These are phyloP conservation scores for Diachasma alloeum DNA, from an alignment of 1,140 invertebrate species.

Conservation along the genomic window DNA sequence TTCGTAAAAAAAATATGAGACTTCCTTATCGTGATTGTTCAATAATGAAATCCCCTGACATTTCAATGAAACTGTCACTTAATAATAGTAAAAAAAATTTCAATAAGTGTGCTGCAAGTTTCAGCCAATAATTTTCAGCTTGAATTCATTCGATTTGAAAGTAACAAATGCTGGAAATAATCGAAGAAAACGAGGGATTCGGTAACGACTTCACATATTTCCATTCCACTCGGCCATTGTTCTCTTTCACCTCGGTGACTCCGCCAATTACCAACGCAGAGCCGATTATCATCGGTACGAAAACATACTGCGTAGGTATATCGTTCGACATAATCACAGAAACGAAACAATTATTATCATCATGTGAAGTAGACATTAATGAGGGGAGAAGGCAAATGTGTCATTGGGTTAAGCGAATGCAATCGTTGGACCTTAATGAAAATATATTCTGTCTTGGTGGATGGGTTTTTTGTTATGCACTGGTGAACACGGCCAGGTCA, in stretches of 20 bases:
- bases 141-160: too few relatives aligned
- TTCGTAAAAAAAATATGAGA: too few relatives aligned
- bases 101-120: too few relatives aligned
- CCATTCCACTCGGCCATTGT: not conserved
- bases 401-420: constrained; percentile 11
- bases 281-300: not conserved
- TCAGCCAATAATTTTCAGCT: too few relatives aligned
- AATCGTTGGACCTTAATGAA: not conserved
- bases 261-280: not conserved
- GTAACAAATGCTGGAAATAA: too few relatives aligned
- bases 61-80: too few relatives aligned
- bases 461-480: not conserved
- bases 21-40: too few relatives aligned
- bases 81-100: too few relatives aligned
- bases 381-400: not conserved
- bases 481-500: constrained; percentile 1
- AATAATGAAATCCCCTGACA: too few relatives aligned
- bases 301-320: not conserved
- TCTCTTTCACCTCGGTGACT: constrained; percentile 17
- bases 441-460: not conserved
- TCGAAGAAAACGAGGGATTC: too few relatives aligned
- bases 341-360: not conserved
- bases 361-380: not conserved
- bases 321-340: constrained; percentile 17
- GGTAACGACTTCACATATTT: too few relatives aligned